Percentiles rank a stretch among this genome's conserved stretches.
phyloP scores from a whole-genome alignment of 2,797 vertebrate species.

The Brachymystax lenok region DNA sequence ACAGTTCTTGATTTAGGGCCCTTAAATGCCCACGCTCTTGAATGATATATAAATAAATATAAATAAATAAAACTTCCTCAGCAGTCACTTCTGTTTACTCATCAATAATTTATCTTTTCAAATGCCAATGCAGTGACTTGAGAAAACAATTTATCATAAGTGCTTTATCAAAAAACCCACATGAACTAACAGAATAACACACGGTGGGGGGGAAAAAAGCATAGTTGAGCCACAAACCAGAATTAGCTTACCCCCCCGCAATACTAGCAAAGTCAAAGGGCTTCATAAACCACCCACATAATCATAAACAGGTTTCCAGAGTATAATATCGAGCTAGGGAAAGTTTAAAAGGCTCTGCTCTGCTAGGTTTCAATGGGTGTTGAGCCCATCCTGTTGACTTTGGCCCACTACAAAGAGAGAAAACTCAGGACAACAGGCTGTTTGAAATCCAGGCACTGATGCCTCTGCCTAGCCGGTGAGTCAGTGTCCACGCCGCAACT shows the following conservation, averaged over 20 bases:
- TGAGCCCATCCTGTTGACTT: constrained; percentile 46
- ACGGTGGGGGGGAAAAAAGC: not conserved
- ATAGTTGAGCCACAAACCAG: not conserved
- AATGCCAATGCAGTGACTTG: constrained; percentile 15
- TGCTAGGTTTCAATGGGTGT: constrained; percentile 40
- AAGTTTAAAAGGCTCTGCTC: constrained; percentile 8
- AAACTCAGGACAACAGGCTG: constrained; percentile 35
- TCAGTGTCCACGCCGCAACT: constrained; percentile 27
- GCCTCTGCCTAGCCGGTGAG: constrained; percentile 33
- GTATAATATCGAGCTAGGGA: constrained; percentile 1
- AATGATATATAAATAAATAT: constrained; percentile 28
- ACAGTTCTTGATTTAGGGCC: constrained; percentile 47
- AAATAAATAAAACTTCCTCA: constrained; percentile 43
- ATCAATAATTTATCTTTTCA: constrained; percentile 60
- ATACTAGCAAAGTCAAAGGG: constrained; percentile 26
- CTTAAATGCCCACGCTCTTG: constrained; percentile 31
- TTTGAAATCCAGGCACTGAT: constrained; percentile 50
- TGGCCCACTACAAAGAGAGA: constrained; percentile 32
- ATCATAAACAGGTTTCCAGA: constrained; percentile 27
- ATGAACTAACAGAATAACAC: constrained; percentile 32
- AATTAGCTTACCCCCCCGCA: constrained; percentile 5
- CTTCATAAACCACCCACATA: constrained; percentile 32
- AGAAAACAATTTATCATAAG: constrained; percentile 54
- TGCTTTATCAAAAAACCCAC: constrained; percentile 51
- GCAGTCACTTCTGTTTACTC: constrained; percentile 60